Evolutionary conservation across 2,113 vertebrate species (phyloP).

Genomic region (Podocnemis expansa): DNA sequence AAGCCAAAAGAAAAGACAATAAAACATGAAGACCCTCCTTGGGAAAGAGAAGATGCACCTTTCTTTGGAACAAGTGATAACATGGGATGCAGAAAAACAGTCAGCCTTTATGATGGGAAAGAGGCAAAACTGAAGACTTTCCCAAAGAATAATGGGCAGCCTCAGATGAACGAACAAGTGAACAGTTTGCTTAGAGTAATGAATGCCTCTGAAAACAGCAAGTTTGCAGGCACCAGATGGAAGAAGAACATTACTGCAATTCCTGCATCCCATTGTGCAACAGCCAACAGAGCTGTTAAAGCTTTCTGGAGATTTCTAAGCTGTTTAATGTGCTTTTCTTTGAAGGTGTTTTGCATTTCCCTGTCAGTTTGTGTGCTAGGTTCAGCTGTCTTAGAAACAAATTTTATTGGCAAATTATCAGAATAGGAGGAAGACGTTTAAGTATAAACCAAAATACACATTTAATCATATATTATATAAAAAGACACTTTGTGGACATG

Average conservation of each 20-base stretch:
- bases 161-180: constrained; percentile 62
- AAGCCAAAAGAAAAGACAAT: neutral
- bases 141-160: constrained; percentile 64
- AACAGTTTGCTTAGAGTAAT: constrained; percentile 69
- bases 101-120: fast-evolving
- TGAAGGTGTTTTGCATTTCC: constrained; percentile 58
- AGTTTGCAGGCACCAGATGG: constrained; percentile 69
- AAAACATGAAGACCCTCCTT: neutral
- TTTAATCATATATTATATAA: constrained; percentile 4
- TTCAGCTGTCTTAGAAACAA: constrained; percentile 42
- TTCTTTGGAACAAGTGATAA: neutral
- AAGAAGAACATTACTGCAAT: constrained; percentile 70
- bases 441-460: constrained; percentile 42
- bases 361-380: constrained; percentile 53
- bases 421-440: constrained; percentile 17
- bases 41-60: neutral
- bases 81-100: neutral
- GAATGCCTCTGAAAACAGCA: constrained; percentile 63
- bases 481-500: constrained; percentile 25
- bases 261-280: constrained; percentile 64
- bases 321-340: constrained; percentile 52
- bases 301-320: constrained; percentile 68
- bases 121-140: constrained; percentile 1
- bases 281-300: constrained; percentile 71
- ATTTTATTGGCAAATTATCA: constrained; percentile 50